phyloP scores from a whole-genome alignment of 1,140 invertebrate species.

The Sycobia sp. region DNA sequence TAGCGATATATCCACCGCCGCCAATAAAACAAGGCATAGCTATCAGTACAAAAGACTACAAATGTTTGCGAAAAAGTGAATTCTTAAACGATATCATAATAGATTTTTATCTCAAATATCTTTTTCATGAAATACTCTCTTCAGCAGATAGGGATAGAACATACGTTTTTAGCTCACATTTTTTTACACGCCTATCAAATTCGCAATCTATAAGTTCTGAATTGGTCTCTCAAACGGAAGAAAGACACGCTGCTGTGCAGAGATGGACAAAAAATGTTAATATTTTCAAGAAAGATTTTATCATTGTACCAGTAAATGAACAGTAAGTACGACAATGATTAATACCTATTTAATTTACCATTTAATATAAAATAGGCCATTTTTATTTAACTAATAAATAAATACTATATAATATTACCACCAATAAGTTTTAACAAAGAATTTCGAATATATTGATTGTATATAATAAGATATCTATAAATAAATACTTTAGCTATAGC shows the following conservation, averaged over 20 bases:
- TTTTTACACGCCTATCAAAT: conserved; percentile 90
- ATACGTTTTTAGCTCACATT: conserved; percentile 94
- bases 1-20: conserved; percentile 65
- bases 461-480: no score
- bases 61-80: conserved; percentile 86
- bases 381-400: background rate
- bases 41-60: conserved; percentile 89
- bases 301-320: conserved; percentile 97
- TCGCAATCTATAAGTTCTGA: conserved; percentile 68
- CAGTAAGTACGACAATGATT: conserved; percentile 72
- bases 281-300: conserved; percentile 95
- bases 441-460: no score
- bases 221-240: conserved; percentile 71
- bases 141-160: conserved; percentile 77
- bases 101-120: conserved; percentile 94
- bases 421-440: no score
- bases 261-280: conserved; percentile 97
- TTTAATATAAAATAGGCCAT: no score
- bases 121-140: conserved; percentile 75
- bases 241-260: conserved; percentile 86
- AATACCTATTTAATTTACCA: background rate
- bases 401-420: background rate
- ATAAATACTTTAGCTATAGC: no score
- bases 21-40: conserved; percentile 80
- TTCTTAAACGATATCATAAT: conserved; percentile 98